Conservation (phyloP, 1,140 invertebrate genomes). For the Caenorhabditis brenneri region DNA sequence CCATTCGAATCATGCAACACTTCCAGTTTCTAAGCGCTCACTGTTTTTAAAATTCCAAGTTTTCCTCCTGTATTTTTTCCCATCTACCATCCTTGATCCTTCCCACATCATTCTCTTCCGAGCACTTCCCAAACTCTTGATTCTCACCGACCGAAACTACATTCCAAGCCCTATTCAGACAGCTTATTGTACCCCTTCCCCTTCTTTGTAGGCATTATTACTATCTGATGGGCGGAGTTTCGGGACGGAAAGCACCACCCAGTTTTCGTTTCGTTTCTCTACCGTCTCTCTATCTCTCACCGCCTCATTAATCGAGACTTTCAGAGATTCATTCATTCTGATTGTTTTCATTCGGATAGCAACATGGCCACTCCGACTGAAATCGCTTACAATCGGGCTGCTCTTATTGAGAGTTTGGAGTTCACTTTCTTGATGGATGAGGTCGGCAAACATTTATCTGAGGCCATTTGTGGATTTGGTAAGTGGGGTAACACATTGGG, state of each 20-base stretch:
- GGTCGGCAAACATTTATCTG: neutral
- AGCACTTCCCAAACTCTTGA: neutral
- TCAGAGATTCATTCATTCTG: neutral
- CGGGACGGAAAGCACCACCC: neutral
- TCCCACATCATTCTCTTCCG: too few relatives aligned
- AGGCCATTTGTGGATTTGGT: neutral
- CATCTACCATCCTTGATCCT: too few relatives aligned
- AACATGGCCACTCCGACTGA: slow-evolving; percentile 4
- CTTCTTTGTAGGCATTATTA: neutral
- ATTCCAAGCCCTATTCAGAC: neutral
- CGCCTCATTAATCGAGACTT: neutral
- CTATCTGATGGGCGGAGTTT: neutral
- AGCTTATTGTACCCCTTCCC: neutral
- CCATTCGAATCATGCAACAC: too few relatives aligned
- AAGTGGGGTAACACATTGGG: neutral
- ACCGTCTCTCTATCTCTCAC: neutral
- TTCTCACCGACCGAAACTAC: neutral
- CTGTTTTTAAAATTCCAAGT: neutral
- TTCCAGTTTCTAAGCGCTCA: too few relatives aligned
- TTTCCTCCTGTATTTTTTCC: neutral
- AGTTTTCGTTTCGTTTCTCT: neutral
- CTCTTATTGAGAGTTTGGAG: neutral
- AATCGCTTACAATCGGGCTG: neutral
- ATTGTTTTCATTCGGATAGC: too few relatives aligned
- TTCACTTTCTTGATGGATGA: slow-evolving; percentile 18